Base-by-base conservation (phyloP, 2,797 vertebrate species). In the Chelon labrosus region DNA sequence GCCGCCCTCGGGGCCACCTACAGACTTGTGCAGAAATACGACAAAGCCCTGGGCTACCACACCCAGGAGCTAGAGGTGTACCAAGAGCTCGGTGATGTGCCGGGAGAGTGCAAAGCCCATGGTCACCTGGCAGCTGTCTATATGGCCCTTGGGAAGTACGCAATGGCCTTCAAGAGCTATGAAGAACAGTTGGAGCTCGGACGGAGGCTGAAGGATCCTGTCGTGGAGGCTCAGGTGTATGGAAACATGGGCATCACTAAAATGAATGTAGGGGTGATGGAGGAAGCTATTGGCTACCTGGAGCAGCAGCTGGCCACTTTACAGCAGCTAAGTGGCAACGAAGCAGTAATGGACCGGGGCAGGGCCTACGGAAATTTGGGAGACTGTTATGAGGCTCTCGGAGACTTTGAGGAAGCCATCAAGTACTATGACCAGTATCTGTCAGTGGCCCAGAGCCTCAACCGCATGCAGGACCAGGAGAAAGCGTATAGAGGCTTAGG, bases 191-290 rank as follows among this genome's bases (percentile, higher is more conserved):
- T 99, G 85, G 97, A 98, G 67, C 93, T 99, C 0, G 97, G 96
- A 10, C 97, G 96, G 76, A 94, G 95, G 88, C 84, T 99, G 65
- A 98, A 97, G 87, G 97, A 99, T 75, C 67, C 95, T 80, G 80
- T 95, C 1, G 91, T 97, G 6, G 98, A 99, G 89, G 97, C 98
- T 39, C 98, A 99, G 82, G 98, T 98, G 67, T 98, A 98, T 0
- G 98, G 98, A 63, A 99, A 99, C 91, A 98, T 99, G 98, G 98
- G 97, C 82, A 99, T 99, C 90, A 99, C 98, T 14, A 99, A 99
- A 94, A 99, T 99, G 97, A 99, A 99, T 94, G 97, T 98, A 93
- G 97, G 95, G 0, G 95, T 98, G 84, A 96, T 98, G 96, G 98
- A 99, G 85, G 98, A 99, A 47, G 98, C 98, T 42, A 98, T 99